These are phyloP conservation scores for Junco hyemalis DNA, from an alignment of 2,113 vertebrate genomes.

Conservation along the genomic window DNA sequence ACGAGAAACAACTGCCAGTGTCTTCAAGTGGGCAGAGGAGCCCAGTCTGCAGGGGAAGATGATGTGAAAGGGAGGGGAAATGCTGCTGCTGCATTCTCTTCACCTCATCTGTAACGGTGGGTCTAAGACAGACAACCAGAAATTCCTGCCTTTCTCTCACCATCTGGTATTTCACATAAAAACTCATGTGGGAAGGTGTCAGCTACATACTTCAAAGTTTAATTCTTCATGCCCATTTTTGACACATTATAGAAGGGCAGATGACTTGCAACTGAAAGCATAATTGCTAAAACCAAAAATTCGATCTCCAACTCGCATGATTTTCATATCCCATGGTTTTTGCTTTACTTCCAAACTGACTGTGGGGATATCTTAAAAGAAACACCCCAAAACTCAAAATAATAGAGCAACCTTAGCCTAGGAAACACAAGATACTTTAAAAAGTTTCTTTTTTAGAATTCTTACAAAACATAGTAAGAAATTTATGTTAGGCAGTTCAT, in stretches of 20 bases:
- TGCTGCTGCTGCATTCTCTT: not conserved
- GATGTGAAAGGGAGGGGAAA: accelerated
- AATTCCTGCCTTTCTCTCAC: not conserved
- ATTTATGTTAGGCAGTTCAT: not conserved
- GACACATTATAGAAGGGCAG: not conserved
- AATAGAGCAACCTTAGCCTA: not conserved
- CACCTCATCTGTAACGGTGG: not conserved
- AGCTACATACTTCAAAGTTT: not conserved
- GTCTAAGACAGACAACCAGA: not conserved
- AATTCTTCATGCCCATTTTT: not conserved
- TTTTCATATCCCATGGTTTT: not conserved
- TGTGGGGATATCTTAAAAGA: not conserved
- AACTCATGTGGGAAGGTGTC: not conserved
- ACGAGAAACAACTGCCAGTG: not conserved
- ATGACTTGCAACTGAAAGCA: not conserved
- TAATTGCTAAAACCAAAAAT: not conserved
- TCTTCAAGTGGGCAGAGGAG: not conserved
- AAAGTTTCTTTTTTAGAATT: not conserved
- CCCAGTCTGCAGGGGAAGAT: not conserved
- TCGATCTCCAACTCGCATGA: not conserved
- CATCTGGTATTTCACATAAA: not conserved
- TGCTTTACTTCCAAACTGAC: not conserved
- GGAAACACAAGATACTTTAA: not conserved
- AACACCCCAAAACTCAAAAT: not conserved
- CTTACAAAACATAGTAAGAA: not conserved